Base-by-base conservation (phyloP, 2,888 invertebrate species). In the Buathra laborator region DNA sequence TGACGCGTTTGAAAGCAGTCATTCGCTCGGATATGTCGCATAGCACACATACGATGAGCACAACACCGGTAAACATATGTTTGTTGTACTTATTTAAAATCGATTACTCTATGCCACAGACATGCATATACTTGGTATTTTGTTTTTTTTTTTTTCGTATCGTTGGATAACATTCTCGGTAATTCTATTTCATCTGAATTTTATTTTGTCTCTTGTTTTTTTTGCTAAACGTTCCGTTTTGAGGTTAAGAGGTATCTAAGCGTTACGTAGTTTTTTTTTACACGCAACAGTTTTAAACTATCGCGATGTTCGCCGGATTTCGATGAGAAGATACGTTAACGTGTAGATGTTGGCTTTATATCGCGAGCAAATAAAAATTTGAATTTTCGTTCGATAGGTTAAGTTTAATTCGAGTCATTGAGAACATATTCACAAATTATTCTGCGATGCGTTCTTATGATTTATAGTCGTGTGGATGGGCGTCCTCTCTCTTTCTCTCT, bases 21-120 rank as follows among this genome's bases (percentile, higher is more conserved):
- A 89, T 89, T 89, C 83, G 84, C 86, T 89, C 87, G 86, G 89
- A 90, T 90, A 90, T 90, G 89, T 90, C 88, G 88, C 84, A 85
- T 86, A 32, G 56, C 19, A 71, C 70, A 66, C 66, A 64, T 48
- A 70, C 29, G 51, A 29, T 53, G 88, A 85, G 87, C 87, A 88
- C 83, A 85, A 80, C 44, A 74, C 71, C 70, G 51, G 67, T 76
- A 81, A 82, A 82, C 79, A 75, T 70, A 67, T 56, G 79, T 83
- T 83, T 68, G 43, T 32, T 46, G 70, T 71, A 46, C 75, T 53
- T 76, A 72, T 68, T 85, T 71, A 51, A 83, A 83, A 16, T 81
- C 37, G 72, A 76, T 84, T 56, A 79, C 19, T 10, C 74, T 82
- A 86, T 76, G 82, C 70, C 79, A 85, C 81, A 84, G 66, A 81